A percentile compares a stretch with the other conserved stretches of the same genome.
phyloP scores from a whole-genome alignment of 1,140 invertebrate species.

The Yoshiicerus persimilis region DNA sequence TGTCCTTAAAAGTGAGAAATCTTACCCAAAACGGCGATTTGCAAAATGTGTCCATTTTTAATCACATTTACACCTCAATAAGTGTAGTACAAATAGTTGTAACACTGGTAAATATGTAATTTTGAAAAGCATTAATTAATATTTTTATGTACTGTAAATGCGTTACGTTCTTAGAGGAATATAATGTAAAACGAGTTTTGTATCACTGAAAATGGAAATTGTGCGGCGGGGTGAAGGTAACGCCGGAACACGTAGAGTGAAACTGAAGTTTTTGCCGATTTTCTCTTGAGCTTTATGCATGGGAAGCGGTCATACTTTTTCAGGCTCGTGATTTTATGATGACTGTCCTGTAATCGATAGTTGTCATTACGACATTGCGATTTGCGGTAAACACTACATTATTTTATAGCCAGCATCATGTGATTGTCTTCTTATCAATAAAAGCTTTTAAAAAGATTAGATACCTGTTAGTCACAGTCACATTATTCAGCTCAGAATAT shows the following conservation, averaged over 20 bases:
- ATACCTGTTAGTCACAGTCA: background rate
- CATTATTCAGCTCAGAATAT: too few relatives aligned
- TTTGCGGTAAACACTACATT: background rate
- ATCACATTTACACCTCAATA: background rate
- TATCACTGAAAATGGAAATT: background rate
- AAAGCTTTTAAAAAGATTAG: background rate
- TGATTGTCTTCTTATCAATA: background rate
- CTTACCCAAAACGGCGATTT: slow-evolving; percentile 33
- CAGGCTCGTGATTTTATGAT: background rate
- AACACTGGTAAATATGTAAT: too few relatives aligned
- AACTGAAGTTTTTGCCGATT: background rate
- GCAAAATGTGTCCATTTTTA: slow-evolving; percentile 32
- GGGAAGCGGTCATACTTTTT: background rate
- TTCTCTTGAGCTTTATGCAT: background rate
- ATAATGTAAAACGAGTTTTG: too few relatives aligned
- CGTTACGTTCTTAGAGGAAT: too few relatives aligned
- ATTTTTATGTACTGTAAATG: too few relatives aligned
- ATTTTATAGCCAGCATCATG: background rate
- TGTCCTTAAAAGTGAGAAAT: background rate
- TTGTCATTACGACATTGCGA: background rate
- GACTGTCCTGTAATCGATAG: background rate
- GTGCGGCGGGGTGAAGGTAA: background rate
- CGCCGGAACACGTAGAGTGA: background rate
- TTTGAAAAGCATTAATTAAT: too few relatives aligned
- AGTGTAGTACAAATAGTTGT: background rate